A percentile compares a stretch with the other conserved stretches of the same genome.
Evolutionary conservation across 2,888 invertebrate species (phyloP).

Genomic region (Itoplectis maculator): DNA sequence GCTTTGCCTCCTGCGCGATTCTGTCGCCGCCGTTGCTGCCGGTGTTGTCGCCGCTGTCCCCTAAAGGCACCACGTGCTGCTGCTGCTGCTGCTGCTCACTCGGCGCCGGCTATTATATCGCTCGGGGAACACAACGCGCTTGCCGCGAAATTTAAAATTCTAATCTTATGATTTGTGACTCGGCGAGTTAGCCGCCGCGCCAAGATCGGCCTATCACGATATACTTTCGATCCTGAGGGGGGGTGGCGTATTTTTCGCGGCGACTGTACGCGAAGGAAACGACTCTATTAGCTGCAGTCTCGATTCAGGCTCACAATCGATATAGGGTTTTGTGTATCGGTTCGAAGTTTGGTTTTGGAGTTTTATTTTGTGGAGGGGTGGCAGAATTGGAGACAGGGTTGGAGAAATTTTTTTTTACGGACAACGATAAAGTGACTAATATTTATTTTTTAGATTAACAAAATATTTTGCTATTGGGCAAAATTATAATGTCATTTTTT

Average conservation of each 20-base stretch:
- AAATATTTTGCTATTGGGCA: too few species aligned
- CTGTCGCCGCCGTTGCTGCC: constrained; percentile 37
- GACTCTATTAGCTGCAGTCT: constrained; percentile 83
- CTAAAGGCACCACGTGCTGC: constrained; percentile 75
- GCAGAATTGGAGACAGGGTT: neutral
- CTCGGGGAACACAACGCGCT: constrained; percentile 51
- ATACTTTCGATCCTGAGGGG: constrained; percentile 33
- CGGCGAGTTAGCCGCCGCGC: constrained; percentile 54
- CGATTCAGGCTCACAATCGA: constrained; percentile 74
- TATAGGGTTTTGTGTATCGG: constrained; percentile 14
- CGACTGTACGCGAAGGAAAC: constrained; percentile 79
- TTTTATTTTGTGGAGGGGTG: neutral
- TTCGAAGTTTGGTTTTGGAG: neutral
- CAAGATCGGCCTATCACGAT: constrained; percentile 28
- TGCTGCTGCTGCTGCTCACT: neutral
- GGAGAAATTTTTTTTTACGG: too few species aligned
- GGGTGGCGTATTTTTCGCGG: constrained; percentile 74
- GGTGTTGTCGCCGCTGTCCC: constrained; percentile 56
- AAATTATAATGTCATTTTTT: constrained; percentile 29
- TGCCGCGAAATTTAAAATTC: constrained; percentile 82
- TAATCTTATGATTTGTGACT: constrained; percentile 83
- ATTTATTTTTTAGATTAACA: too few species aligned
- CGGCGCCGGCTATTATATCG: constrained; percentile 54
- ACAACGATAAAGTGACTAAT: too few species aligned
- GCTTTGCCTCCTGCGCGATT: constrained; percentile 57